Conservation (phyloP, 2,888 invertebrate genomes). For the Acleris emargana region DNA sequence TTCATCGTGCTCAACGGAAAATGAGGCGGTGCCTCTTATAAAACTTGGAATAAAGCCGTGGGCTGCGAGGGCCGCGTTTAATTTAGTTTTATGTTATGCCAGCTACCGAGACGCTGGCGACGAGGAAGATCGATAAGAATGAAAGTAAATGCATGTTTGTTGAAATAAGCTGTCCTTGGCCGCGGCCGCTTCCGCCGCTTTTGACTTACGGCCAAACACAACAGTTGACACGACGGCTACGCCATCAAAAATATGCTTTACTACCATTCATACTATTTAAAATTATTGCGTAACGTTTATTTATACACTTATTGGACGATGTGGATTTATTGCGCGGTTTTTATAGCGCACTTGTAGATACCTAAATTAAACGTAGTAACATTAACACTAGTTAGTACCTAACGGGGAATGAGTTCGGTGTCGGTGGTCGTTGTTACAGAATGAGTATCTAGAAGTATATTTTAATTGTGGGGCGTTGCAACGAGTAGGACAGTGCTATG, state of each 20-base stretch:
- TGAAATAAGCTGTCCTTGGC: slow-evolving; percentile 57
- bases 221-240: slow-evolving; percentile 42
- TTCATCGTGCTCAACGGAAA: slow-evolving; percentile 1
- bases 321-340: slow-evolving; percentile 10
- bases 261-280: slow-evolving; percentile 29
- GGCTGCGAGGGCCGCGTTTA: neutral
- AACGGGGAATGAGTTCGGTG: neutral
- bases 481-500: too few relatives aligned
- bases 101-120: neutral
- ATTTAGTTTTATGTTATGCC: neutral
- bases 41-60: slow-evolving; percentile 1
- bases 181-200: slow-evolving; percentile 49
- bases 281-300: slow-evolving; percentile 25
- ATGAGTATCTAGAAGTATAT: neutral
- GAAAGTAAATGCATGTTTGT: slow-evolving; percentile 43
- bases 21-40: neutral
- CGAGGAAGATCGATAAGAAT: slow-evolving; percentile 32
- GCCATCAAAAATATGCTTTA: slow-evolving; percentile 34
- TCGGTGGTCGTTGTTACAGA: neutral
- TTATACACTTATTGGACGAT: slow-evolving; percentile 18
- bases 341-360: slow-evolving; percentile 5
- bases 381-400: neutral
- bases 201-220: slow-evolving; percentile 62
- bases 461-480: neutral
- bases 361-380: slow-evolving; percentile 3